Evolutionary conservation across 1,140 invertebrate species (phyloP), one percentile per base, ranked within the genome.

Genomic region (Adelges cooleyi): DNA sequence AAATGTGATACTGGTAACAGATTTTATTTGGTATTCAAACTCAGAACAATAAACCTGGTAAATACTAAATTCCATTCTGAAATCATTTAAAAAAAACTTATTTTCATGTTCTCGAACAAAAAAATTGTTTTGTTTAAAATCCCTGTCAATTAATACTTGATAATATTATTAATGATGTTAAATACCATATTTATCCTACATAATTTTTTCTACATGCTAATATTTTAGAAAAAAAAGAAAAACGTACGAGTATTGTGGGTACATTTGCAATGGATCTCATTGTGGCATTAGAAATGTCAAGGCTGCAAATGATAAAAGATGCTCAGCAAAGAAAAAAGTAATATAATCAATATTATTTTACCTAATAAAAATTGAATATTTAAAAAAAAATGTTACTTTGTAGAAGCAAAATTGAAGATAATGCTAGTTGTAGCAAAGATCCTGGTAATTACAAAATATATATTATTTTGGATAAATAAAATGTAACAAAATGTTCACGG

Each of bases 271-370:
- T 85, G 77, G 84, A 86, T 70, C 70, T 85, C 3, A 77, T 85
- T 49, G 82, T 85, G 70, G 84, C 84, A 11, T 71, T 86, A 59
- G 84, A 86, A 75, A 84, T 86, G 82, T 85, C 83, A 2, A 73
- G 83, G 18, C 75, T 85, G n/a, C 83, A 85, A 75, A 83, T 82
- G 78, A 79, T 81, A 36, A 80, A 82, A 73, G 80, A 81, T 69
- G 73, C 77, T 68, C 77, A 77, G 68, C 74, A 77, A 40, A 53
- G 68, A 17, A 65, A 51, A 38, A 62, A 2, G 54, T 50, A n/a
- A 6, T 48, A 6, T 17, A 6, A 22, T 48, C 15, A 48, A 17
- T 6, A 48, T n/a, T 22, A 48, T 48, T 22, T 48, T 8, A 48
- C 4, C 15, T 6, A 8, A 8, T 48, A 48, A 6, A 17, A 48